Evolutionary conservation across 2,888 invertebrate genomes (phyloP), one percentile per base, ranked within the genome.

Genomic region (Spisula subtruncata): DNA sequence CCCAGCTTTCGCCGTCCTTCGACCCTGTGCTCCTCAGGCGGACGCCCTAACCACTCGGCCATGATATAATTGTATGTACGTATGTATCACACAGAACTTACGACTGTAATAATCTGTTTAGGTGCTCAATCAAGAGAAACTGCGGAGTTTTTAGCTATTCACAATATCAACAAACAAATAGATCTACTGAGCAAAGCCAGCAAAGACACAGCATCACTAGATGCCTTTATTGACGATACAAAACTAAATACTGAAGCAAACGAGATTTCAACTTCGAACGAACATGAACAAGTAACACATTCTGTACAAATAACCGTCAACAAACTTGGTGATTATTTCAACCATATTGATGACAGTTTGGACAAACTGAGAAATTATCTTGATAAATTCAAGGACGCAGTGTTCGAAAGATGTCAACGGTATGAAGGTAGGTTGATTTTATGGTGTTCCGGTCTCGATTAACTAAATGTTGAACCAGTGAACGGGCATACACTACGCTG

Each of bases 311-410:
- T 51, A 29, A 48, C 83, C 20, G 83, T 88, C 6, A 79, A 71
- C 20, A 35, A 86, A n/a, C n/a, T 90, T 0, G 46, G 54, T n/a
- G 71, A 79, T 4, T 90, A 90, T 48, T 54, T 88, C 14, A 81
- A 86, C 32, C 32, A 46, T 29, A 88, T 90, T 12, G 83, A 83
- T 32, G 66, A 29, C 4, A 18, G 60, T 32, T 83, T 90, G 35
- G 86, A 90, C 35, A 83, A 85, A 20, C 10, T 90, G 51, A 60
- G 54, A 46, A 71, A 4, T 41, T 82, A 83, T 14, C 83, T 90
- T 14, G 41, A 80, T 51, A 41, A 32, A 29, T 88, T 90, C 56
- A 80, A 85, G 32, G 88, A 90, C 46, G 90, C 90, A 16, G 86
- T 88, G 18, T 48, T 86, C n/a, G 79, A 80, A 32, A 83, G 85